Evolutionary conservation across 2,888 invertebrate genomes (phyloP).

Genomic region (Tiliacea citrago): DNA sequence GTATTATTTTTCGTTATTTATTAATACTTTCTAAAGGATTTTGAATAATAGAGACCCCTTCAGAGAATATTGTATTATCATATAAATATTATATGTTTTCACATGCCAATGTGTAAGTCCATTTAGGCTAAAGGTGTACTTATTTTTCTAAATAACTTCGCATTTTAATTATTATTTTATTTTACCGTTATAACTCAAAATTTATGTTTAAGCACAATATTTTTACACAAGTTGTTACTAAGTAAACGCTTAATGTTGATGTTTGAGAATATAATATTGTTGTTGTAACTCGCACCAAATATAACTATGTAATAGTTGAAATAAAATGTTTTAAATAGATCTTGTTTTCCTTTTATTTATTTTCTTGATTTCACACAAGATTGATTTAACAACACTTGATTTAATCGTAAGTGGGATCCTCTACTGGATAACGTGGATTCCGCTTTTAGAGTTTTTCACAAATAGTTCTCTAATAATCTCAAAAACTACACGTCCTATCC

Average conservation of each 20-base stretch:
- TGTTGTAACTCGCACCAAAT: conserved; percentile 79
- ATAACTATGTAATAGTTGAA: conserved; percentile 69
- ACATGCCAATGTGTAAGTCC: background rate
- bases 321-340: conserved; percentile 66
- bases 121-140: conserved; percentile 32
- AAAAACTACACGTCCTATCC: background rate
- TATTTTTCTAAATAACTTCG: conserved; percentile 25
- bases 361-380: too few species aligned
- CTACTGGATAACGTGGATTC: too few species aligned
- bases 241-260: conserved; percentile 64
- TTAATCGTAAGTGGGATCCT: too few species aligned
- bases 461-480: too few species aligned
- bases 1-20: conserved; percentile 10
- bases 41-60: background rate
- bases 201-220: conserved; percentile 51
- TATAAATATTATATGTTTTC: background rate
- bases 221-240: conserved; percentile 61
- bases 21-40: background rate
- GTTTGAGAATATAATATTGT: conserved; percentile 72
- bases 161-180: conserved; percentile 17
- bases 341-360: conserved; percentile 22
- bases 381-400: too few species aligned
- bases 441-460: too few species aligned
- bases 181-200: conserved; percentile 25
- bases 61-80: conserved; percentile 3